Percentiles rank a stretch among this genome's conserved stretches.
Conservation (phyloP, 1,140 invertebrate genomes). For the Ridgeia piscesae region DNA sequence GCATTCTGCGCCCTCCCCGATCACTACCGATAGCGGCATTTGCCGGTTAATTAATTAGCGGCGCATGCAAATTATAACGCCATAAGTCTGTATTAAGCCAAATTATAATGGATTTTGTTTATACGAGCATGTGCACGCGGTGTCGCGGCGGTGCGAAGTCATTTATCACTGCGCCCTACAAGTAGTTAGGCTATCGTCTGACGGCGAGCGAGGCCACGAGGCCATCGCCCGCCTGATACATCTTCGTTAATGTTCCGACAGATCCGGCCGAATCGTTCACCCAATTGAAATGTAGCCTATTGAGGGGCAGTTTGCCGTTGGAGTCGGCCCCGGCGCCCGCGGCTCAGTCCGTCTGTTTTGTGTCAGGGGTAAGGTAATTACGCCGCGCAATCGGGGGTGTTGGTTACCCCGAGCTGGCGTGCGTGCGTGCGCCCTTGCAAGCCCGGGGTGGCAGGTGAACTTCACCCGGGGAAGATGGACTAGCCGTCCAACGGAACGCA, state of each 20-base stretch:
- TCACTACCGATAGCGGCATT: background rate
- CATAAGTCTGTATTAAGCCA: background rate
- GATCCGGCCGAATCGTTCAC: background rate
- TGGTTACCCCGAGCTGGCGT: background rate
- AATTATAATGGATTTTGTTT: background rate
- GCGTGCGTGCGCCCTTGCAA: too few relatives aligned
- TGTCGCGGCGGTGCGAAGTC: background rate
- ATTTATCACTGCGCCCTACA: background rate
- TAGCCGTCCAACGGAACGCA: too few relatives aligned
- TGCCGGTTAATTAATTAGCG: background rate
- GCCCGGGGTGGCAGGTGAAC: too few relatives aligned
- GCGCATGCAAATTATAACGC: background rate
- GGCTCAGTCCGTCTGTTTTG: background rate
- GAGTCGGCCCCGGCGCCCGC: background rate
- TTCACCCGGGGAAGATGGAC: too few relatives aligned
- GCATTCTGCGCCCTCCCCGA: background rate
- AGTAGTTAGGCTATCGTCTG: background rate
- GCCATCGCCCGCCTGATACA: background rate
- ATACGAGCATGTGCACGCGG: background rate
- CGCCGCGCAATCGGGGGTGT: background rate
- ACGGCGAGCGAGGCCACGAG: background rate
- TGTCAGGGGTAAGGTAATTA: background rate
- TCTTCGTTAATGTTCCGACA: slow-evolving; percentile 5
- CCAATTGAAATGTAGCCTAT: background rate
- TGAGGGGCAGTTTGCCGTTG: background rate